phyloP scores from a whole-genome alignment of 2,888 invertebrate species.

The Dastarcus helophoroides region DNA sequence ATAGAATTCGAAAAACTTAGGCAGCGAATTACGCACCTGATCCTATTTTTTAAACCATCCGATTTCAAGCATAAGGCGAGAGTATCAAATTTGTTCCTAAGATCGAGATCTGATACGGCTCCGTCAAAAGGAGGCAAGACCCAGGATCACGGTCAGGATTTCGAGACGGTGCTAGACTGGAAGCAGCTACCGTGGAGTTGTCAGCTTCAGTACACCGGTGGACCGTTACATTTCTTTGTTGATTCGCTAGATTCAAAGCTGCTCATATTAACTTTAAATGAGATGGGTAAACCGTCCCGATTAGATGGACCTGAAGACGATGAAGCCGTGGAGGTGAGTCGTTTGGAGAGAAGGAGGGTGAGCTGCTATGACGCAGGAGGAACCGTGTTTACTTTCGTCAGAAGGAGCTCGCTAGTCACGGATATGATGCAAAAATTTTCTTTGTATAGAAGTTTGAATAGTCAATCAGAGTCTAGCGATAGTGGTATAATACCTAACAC shows the following conservation, averaged over 20 bases:
- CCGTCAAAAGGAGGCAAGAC: not conserved
- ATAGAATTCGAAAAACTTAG: conserved; percentile 25
- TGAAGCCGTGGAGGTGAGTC: no score
- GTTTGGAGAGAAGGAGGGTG: no score
- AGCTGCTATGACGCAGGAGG: no score
- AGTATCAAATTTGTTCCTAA: conserved; percentile 20
- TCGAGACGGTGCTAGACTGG: conserved; percentile 7
- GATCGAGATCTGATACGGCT: not conserved
- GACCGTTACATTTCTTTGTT: conserved; percentile 28
- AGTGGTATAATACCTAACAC: no score
- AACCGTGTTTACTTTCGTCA: no score
- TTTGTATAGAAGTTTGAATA: no score
- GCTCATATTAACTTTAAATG: conserved; percentile 26
- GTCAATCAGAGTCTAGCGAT: no score
- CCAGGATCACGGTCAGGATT: not conserved
- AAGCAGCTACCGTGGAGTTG: conserved; percentile 19
- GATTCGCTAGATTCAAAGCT: conserved; percentile 27
- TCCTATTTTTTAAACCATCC: conserved; percentile 28
- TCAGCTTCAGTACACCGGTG: conserved; percentile 16
- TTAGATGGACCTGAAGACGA: no score
- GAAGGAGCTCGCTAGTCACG: no score
- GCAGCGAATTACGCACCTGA: conserved; percentile 18
- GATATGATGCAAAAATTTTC: no score
- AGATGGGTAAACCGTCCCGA: no score
- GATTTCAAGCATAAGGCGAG: conserved; percentile 20